Evolutionary conservation across 2,797 vertebrate genomes (phyloP).

Genomic region (Falco peregrinus): DNA sequence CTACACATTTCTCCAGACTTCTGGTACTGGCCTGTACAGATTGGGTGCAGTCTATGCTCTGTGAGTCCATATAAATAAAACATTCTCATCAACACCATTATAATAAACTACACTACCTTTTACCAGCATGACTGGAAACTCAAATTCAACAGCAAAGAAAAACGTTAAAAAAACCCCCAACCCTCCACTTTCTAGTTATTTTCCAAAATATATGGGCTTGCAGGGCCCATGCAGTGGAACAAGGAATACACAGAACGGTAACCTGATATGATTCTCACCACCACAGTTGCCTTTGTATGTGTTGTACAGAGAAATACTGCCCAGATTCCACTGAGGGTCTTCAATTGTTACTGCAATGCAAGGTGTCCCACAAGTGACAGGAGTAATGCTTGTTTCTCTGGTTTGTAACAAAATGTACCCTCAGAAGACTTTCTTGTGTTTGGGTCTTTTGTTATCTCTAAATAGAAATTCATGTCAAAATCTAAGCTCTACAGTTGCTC

Average conservation of each 20-base stretch:
- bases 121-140: neutral
- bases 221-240: neutral
- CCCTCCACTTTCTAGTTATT: neutral
- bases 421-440: neutral
- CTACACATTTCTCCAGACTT: neutral
- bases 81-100: neutral
- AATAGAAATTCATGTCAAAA: neutral
- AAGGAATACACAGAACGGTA: neutral
- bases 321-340: neutral
- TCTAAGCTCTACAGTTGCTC: neutral
- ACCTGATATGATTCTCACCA: neutral
- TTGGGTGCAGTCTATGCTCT: neutral
- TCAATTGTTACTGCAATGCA: neutral
- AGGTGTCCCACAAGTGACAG: neutral
- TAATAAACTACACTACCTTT: neutral
- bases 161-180: neutral
- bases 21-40: neutral
- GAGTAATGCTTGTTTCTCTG: neutral
- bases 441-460: neutral
- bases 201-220: neutral
- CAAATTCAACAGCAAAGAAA: neutral
- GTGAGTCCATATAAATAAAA: neutral
- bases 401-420: neutral
- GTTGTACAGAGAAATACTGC: neutral
- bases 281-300: neutral